Percentiles rank a stretch among this genome's conserved stretches.
Conservation (phyloP, 1,140 invertebrate species). For the Nasonia giraulti region DNA sequence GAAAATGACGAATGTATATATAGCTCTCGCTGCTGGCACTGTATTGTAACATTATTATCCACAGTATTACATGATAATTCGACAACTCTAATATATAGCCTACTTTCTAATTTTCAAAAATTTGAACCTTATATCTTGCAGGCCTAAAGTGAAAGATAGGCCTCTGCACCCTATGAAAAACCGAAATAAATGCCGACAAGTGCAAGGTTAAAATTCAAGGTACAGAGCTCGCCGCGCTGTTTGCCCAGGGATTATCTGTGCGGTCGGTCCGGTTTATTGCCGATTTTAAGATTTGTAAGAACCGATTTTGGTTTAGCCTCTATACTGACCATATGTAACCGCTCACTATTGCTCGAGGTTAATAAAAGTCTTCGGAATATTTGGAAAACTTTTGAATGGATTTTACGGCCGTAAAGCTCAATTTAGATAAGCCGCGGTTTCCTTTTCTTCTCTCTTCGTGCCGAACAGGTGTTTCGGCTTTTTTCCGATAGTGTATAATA, state of each 20-base stretch:
- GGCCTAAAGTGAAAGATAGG: neutral
- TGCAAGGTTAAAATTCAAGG: conserved; percentile 19
- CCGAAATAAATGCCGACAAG: neutral
- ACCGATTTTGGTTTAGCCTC: neutral
- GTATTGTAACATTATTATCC: no score
- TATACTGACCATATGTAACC: no score
- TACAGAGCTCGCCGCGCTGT: neutral
- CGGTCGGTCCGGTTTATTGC: neutral
- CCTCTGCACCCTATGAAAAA: neutral
- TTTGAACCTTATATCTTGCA: neutral
- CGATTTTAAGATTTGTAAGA: neutral
- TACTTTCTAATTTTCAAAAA: no score
- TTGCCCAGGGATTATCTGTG: neutral
- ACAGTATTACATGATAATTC: no score
- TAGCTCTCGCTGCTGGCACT: no score
- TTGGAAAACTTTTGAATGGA: conserved; percentile 19
- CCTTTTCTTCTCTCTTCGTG: neutral
- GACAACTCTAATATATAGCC: no score
- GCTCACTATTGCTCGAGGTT: neutral
- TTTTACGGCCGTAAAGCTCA: neutral
- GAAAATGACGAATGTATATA: no score
- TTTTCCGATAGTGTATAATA: no score
- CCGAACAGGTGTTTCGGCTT: no score
- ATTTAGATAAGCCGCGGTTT: neutral
- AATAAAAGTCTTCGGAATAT: neutral